Conservation (phyloP, 35 echinoderm and acorn worm genomes). For the Chiridota heheva region DNA sequence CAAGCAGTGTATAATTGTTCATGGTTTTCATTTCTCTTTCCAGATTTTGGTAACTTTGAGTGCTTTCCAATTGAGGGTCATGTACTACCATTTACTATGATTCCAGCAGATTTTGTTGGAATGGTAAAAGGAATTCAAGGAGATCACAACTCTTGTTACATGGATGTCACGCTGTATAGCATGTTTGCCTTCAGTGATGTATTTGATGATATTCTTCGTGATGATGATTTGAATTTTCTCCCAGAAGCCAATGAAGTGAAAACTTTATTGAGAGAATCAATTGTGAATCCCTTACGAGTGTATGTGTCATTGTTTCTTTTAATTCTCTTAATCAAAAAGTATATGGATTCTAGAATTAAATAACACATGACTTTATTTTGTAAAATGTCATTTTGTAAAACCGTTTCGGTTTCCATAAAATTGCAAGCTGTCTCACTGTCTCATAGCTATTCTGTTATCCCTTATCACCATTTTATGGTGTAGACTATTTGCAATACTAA, state of each 20-base stretch:
- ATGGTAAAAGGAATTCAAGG: constrained; percentile 79
- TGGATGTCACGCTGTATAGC: constrained; percentile 83
- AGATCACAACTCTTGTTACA: constrained; percentile 90
- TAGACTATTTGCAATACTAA: too few species aligned
- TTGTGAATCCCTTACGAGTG: constrained; percentile 85
- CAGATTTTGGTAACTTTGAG: constrained; percentile 65
- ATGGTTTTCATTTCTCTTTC: too few species aligned
- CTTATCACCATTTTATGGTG: too few species aligned
- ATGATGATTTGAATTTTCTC: not conserved
- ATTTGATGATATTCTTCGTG: constrained; percentile 59
- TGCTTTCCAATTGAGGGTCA: constrained; percentile 49
- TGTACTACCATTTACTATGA: constrained; percentile 22
- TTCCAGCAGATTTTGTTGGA: constrained; percentile 38
- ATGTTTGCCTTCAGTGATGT: constrained; percentile 85
- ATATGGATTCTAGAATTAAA: too few species aligned
- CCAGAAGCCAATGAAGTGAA: constrained; percentile 3
- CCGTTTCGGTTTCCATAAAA: too few species aligned
- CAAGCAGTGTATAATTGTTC: too few species aligned
- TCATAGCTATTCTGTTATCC: too few species aligned
- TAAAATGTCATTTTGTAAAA: too few species aligned
- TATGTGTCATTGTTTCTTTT: constrained; percentile 52
- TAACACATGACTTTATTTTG: too few species aligned
- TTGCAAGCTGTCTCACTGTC: too few species aligned
- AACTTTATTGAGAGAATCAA: constrained; percentile 62
- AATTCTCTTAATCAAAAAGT: too few species aligned